A percentile compares a stretch with the other conserved stretches of the same genome.
phyloP scores from a whole-genome alignment of 2,888 invertebrate genomes.

The Rotaria sp. region DNA sequence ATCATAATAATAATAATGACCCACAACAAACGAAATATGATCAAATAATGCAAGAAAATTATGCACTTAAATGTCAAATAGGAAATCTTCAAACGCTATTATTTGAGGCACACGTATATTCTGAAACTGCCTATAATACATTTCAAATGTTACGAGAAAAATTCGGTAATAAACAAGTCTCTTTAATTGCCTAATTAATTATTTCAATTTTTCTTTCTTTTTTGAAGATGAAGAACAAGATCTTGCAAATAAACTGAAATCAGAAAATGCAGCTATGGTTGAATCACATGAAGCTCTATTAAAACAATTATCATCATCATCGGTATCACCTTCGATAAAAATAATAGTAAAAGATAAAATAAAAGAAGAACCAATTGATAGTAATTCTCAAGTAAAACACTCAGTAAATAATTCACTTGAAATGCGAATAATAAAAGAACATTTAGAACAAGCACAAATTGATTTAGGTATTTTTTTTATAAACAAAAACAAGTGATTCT shows the following conservation, averaged over 20 bases:
- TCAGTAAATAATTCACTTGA: neutral
- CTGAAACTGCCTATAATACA: neutral
- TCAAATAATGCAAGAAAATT: neutral
- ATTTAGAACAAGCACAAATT: neutral
- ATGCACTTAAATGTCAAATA: neutral
- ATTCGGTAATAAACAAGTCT: neutral
- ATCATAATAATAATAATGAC: neutral
- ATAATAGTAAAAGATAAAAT: too few relatives aligned
- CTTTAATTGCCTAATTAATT: too few relatives aligned
- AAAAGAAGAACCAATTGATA: neutral
- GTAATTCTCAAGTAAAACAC: neutral
- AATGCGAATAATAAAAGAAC: neutral
- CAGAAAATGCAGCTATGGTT: neutral
- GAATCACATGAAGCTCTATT: neutral
- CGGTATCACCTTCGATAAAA: neutral
- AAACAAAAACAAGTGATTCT: too few relatives aligned
- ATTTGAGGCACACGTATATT: neutral
- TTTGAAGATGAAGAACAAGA: neutral
- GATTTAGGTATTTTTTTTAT: neutral
- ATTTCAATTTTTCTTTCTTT: neutral
- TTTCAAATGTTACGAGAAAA: constrained; percentile 1
- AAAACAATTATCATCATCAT: neutral
- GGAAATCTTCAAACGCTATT: neutral
- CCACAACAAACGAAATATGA: neutral
- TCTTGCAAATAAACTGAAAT: neutral